Evolutionary conservation across 2,113 vertebrate species (phyloP).

Genomic region (Dasyornis broadbenti): DNA sequence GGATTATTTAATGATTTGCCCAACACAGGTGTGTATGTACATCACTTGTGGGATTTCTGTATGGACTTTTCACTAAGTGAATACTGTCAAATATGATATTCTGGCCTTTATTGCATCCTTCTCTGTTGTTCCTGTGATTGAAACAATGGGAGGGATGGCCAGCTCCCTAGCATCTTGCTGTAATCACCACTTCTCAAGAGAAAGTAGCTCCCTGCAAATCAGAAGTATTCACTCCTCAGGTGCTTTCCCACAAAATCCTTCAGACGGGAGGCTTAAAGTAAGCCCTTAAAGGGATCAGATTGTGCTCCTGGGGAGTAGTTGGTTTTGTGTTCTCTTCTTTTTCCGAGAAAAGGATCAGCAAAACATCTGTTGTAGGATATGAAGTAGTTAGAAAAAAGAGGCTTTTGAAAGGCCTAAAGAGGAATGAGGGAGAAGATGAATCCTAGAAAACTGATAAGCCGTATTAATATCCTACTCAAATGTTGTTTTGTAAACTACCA

Average conservation of each 20-base stretch:
- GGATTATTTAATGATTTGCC: background rate
- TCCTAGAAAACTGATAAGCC: background rate
- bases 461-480: background rate
- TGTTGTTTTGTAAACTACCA: background rate
- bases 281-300: slow-evolving; percentile 35
- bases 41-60: background rate
- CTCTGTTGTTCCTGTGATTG: background rate
- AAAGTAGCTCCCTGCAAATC: slow-evolving; percentile 25
- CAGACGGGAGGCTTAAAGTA: background rate
- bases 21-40: background rate
- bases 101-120: background rate
- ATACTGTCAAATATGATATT: background rate
- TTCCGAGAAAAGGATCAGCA: slow-evolving; percentile 23
- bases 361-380: slow-evolving; percentile 13
- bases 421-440: background rate
- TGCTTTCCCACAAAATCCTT: slow-evolving; percentile 52
- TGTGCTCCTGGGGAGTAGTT: background rate
- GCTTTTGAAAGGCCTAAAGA: background rate
- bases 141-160: background rate
- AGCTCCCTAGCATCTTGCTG: background rate
- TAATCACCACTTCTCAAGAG: background rate
- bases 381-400: background rate
- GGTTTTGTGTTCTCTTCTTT: slow-evolving; percentile 7
- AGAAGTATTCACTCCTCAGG: slow-evolving; percentile 27
- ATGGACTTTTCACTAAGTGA: background rate